phyloP scores from a whole-genome alignment of 2,113 vertebrate genomes.

The Panurus biarmicus region DNA sequence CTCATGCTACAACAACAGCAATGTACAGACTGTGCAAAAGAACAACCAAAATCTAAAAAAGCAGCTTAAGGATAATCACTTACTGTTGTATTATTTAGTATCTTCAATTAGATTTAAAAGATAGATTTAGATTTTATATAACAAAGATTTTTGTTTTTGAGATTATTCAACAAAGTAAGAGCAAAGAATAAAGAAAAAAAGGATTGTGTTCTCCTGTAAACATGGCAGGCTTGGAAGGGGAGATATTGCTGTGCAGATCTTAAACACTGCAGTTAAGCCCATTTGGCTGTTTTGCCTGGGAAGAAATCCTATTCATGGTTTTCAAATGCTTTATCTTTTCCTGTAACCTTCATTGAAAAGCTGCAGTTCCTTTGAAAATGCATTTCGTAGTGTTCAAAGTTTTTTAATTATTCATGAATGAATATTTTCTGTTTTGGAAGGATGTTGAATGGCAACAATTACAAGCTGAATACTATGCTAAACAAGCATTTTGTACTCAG shows the following conservation, averaged over 20 bases:
- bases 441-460: background rate
- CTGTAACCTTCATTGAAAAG: background rate
- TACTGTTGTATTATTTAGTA: background rate
- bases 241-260: background rate
- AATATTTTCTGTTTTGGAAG: background rate
- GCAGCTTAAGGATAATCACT: background rate
- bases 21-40: slow-evolving; percentile 3
- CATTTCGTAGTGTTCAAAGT: background rate
- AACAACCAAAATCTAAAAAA: background rate
- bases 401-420: background rate
- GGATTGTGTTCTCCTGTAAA: background rate
- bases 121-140: background rate
- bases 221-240: background rate
- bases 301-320: background rate
- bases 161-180: background rate
- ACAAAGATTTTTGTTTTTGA: background rate
- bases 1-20: slow-evolving; percentile 1
- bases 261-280: background rate
- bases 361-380: background rate
- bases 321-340: background rate
- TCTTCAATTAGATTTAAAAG: background rate
- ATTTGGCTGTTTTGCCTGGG: background rate
- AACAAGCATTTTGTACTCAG: background rate
- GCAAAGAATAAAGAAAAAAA: background rate
- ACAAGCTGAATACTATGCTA: background rate